These are phyloP conservation scores for Aramus guarauna DNA, from an alignment of 2,113 vertebrate genomes.

Conservation along the genomic window DNA sequence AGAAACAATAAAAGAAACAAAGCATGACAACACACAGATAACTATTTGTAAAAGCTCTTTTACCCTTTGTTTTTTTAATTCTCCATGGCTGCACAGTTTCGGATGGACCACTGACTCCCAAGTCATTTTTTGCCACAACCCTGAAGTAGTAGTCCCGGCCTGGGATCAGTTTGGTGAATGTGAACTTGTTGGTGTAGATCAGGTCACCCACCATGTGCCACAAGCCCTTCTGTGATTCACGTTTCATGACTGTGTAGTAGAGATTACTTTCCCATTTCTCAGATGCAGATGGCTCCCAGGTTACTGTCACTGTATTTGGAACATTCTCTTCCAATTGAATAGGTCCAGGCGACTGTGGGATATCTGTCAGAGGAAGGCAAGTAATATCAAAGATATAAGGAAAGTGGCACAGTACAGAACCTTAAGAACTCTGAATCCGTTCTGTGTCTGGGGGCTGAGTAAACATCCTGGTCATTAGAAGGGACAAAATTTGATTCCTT, in stretches of 20 bases:
- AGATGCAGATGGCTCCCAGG: constrained; percentile 85
- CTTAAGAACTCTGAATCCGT: background rate
- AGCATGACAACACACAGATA: background rate
- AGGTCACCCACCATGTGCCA: constrained; percentile 81
- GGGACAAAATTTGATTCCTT: background rate
- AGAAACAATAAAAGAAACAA: background rate
- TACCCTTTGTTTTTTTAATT: constrained; percentile 52
- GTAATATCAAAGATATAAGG: background rate
- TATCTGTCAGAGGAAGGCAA: constrained; percentile 68
- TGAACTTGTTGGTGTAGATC: constrained; percentile 89
- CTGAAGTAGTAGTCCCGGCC: constrained; percentile 85
- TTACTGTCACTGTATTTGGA: constrained; percentile 84
- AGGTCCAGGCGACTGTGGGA: constrained; percentile 84
- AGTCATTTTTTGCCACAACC: constrained; percentile 84
- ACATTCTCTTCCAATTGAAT: constrained; percentile 83
- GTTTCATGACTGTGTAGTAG: constrained; percentile 83
- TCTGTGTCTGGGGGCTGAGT: background rate
- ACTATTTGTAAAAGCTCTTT: background rate
- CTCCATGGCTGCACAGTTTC: constrained; percentile 81
- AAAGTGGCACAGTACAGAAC: background rate
- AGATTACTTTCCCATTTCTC: constrained; percentile 80
- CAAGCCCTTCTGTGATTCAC: constrained; percentile 75
- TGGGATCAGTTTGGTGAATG: constrained; percentile 78
- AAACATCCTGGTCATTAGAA: background rate
- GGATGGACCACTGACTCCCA: constrained; percentile 79